Percentiles rank a stretch among this genome's conserved stretches.
These are phyloP conservation scores for Hoplostethus atlanticus DNA, from an alignment of 2,797 vertebrate species.

Conservation along the genomic window DNA sequence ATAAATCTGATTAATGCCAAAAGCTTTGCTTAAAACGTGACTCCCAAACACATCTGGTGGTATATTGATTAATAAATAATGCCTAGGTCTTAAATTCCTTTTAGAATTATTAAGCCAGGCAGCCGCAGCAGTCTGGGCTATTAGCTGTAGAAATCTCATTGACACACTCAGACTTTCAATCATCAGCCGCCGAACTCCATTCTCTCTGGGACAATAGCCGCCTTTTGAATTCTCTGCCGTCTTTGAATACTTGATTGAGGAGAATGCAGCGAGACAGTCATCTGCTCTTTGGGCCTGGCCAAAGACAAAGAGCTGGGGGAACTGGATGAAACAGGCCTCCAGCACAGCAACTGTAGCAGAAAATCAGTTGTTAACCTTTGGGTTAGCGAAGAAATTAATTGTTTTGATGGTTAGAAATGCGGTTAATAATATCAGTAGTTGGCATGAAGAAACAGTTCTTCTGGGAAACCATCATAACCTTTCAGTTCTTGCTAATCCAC, in stretches of 20 bases:
- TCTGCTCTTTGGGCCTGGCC: neutral
- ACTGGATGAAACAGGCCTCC: neutral
- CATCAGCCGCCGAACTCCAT: neutral
- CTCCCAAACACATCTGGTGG: neutral
- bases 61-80: neutral
- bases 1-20: neutral
- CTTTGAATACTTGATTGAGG: neutral
- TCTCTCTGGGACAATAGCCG: neutral
- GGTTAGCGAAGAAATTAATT: neutral
- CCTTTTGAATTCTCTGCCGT: constrained; percentile 8
- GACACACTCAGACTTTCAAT: neutral
- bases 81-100: too few relatives aligned
- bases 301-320: constrained; percentile 6
- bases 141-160: neutral
- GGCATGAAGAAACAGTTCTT: neutral
- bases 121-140: neutral
- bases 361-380: neutral
- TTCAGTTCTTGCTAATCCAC: too few relatives aligned
- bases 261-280: neutral
- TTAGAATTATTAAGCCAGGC: neutral
- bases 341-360: neutral
- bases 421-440: neutral
- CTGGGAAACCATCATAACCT: neutral
- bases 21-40: neutral
- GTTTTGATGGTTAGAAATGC: neutral